phyloP scores from a whole-genome alignment of 2,888 invertebrate species.

The Colletes collaris region DNA sequence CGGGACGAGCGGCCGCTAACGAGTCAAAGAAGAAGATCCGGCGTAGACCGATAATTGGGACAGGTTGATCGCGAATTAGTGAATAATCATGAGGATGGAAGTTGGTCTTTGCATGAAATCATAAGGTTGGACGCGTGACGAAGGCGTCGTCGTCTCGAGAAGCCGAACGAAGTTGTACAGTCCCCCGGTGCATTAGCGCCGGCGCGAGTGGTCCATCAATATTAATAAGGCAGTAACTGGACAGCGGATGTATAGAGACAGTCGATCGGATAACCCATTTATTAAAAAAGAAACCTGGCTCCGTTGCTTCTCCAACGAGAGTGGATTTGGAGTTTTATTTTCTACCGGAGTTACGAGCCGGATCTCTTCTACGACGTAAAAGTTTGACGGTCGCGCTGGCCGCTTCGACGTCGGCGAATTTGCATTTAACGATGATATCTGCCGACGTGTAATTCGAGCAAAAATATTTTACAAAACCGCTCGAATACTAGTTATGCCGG shows the following conservation, averaged over 20 bases:
- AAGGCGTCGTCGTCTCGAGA: slow-evolving; percentile 36
- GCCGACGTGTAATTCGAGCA: slow-evolving; percentile 9
- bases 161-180: slow-evolving; percentile 40
- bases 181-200: slow-evolving; percentile 70
- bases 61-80: slow-evolving; percentile 45
- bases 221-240: slow-evolving; percentile 73
- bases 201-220: slow-evolving; percentile 72
- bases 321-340: slow-evolving; percentile 23
- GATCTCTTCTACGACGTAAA: slow-evolving; percentile 8
- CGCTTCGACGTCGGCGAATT: slow-evolving; percentile 21
- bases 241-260: slow-evolving; percentile 51
- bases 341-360: slow-evolving; percentile 5
- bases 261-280: slow-evolving; percentile 60
- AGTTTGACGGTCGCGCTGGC: slow-evolving; percentile 14
- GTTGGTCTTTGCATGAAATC: slow-evolving; percentile 50
- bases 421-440: slow-evolving; percentile 32
- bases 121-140: slow-evolving; percentile 55
- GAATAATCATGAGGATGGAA: slow-evolving; percentile 64
- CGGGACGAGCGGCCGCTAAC: not conserved
- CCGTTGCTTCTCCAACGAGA: not conserved
- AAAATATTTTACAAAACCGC: not conserved
- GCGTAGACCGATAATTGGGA: slow-evolving; percentile 37
- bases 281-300: slow-evolving; percentile 14
- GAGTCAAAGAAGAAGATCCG: slow-evolving; percentile 2
- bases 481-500: not conserved